Percentiles rank a stretch among this genome's conserved stretches.
These are phyloP conservation scores for Clavelina lepadiformis DNA, from an alignment of 23 tunicate species.

Conservation along the genomic window DNA sequence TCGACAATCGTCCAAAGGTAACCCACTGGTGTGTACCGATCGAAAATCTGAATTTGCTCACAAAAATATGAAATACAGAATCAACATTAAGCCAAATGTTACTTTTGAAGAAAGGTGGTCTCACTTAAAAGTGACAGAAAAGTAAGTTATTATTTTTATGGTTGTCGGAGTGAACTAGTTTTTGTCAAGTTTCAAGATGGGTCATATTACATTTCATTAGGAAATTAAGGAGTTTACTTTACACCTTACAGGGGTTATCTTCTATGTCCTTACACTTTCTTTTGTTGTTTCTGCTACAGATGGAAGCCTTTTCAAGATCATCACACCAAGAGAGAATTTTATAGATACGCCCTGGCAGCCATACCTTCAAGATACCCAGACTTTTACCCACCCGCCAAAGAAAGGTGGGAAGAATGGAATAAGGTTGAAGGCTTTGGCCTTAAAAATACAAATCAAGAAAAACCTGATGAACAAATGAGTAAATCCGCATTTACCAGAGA, in stretches of 20 bases:
- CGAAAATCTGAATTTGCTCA: conserved; percentile 16
- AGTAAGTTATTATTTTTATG: conserved; percentile 23
- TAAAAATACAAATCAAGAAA: no score
- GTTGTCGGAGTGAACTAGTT: no score
- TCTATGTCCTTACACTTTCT: no score
- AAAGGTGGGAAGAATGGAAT: conserved; percentile 70
- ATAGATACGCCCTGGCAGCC: conserved; percentile 29
- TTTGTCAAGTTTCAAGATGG: no score
- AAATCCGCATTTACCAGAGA: no score
- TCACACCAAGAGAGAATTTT: conserved; percentile 18
- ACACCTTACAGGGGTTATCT: no score
- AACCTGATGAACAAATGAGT: no score
- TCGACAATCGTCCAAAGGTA: conserved; percentile 36
- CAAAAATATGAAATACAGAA: conserved; percentile 39
- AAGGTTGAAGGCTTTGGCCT: conserved; percentile 46
- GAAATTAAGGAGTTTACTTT: no score
- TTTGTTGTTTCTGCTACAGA: no score
- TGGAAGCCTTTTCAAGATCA: neutral
- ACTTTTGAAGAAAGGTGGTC: conserved; percentile 63
- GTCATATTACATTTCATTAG: no score
- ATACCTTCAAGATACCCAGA: conserved; percentile 57
- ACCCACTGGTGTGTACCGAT: conserved; percentile 10
- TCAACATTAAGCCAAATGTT: conserved; percentile 62
- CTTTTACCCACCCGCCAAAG: conserved; percentile 47
- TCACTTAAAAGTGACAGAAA: conserved; percentile 7